Conservation (phyloP, 2,797 vertebrate species). For the Rhinophrynus dorsalis region DNA sequence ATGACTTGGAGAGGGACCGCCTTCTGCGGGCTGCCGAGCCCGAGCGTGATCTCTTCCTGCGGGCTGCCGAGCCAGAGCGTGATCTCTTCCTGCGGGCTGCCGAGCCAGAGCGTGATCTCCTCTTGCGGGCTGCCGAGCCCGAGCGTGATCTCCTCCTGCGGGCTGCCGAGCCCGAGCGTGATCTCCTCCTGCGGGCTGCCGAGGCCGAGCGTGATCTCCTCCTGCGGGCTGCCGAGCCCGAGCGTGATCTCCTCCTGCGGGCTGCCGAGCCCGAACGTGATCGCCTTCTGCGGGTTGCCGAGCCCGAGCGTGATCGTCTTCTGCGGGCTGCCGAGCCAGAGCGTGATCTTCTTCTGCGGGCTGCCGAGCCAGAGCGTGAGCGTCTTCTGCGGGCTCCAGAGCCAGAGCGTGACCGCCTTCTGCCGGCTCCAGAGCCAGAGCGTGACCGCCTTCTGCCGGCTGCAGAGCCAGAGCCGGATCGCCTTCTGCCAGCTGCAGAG, state of each 20-base stretch:
- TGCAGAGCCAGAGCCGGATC: conserved; percentile 56
- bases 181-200: conserved; percentile 64
- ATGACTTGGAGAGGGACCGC: conserved; percentile 21
- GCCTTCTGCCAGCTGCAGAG: conserved; percentile 53
- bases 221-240: conserved; percentile 48
- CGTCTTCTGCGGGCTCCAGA: background rate
- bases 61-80: background rate
- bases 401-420: conserved; percentile 54
- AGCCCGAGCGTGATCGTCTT: conserved; percentile 68
- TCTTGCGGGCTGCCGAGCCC: conserved; percentile 55
- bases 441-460: conserved; percentile 63
- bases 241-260: conserved; percentile 42
- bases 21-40: background rate
- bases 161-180: conserved; percentile 49
- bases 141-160: conserved; percentile 60
- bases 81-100: conserved; percentile 64
- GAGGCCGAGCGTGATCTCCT: conserved; percentile 71
- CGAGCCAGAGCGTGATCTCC: conserved; percentile 69
- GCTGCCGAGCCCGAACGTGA: conserved; percentile 48
- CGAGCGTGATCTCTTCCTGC: conserved; percentile 7
- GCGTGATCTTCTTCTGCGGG: conserved; percentile 1
- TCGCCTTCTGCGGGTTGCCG: conserved; percentile 68
- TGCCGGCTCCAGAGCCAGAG: conserved; percentile 71
- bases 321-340: conserved; percentile 46
- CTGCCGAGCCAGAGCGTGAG: background rate